Evolutionary conservation across 2,113 vertebrate species (phyloP).

Genomic region (Cephalopterus ornatus): DNA sequence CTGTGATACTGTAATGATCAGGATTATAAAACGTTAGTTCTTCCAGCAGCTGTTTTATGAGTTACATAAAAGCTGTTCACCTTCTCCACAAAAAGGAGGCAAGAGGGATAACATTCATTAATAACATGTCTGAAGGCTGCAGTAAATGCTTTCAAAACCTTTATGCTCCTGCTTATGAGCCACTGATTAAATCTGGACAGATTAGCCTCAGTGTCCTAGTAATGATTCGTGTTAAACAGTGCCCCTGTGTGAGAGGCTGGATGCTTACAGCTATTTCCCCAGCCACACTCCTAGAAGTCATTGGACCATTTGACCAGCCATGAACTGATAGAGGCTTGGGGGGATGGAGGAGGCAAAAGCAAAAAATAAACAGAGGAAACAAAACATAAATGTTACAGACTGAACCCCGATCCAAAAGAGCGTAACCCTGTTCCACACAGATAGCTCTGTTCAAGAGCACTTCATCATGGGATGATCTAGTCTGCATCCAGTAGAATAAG

Average conservation of each 20-base stretch:
- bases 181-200: neutral
- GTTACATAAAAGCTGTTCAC: conserved; percentile 42
- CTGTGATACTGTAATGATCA: neutral
- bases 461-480: neutral
- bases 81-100: neutral
- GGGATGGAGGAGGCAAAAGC: fast-evolving
- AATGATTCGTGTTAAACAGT: neutral
- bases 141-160: neutral
- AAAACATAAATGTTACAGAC: neutral
- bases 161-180: neutral
- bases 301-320: neutral
- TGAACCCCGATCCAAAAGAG: neutral
- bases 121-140: neutral
- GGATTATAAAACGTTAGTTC: conserved; percentile 3
- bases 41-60: conserved; percentile 16
- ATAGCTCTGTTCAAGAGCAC: neutral
- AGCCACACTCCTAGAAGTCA: neutral
- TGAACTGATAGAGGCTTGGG: neutral
- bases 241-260: neutral
- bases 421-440: neutral
- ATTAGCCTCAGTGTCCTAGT: neutral
- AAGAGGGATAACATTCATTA: neutral
- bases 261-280: neutral
- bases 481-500: neutral
- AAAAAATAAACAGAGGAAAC: neutral